phyloP scores from a whole-genome alignment of 1,140 invertebrate species.

The Sesamia nonagrioides region DNA sequence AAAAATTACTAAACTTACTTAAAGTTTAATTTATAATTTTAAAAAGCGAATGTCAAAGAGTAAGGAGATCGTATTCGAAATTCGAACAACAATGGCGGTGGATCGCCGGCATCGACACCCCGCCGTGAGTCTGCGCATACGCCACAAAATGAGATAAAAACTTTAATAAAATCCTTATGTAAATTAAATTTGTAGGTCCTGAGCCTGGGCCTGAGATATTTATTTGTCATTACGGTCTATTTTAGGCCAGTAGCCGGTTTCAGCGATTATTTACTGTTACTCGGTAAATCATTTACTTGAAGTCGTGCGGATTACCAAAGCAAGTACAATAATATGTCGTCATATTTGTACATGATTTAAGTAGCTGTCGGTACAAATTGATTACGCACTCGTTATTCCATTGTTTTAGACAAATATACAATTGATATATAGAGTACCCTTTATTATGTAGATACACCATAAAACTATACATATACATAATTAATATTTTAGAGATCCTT shows the following conservation, averaged over 20 bases:
- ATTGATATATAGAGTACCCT: too few species aligned
- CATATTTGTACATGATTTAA: too few species aligned
- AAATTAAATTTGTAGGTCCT: conserved; percentile 83
- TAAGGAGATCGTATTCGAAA: conserved; percentile 72
- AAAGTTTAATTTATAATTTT: conserved; percentile 79
- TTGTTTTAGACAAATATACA: too few species aligned
- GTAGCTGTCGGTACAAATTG: too few species aligned
- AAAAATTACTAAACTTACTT: conserved; percentile 73
- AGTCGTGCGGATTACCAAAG: too few species aligned
- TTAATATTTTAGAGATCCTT: too few species aligned
- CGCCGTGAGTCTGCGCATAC: conserved; percentile 71
- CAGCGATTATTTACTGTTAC: background rate
- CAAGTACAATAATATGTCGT: too few species aligned
- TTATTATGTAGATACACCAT: too few species aligned
- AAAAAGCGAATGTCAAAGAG: conserved; percentile 75
- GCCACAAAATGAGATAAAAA: conserved; percentile 75
- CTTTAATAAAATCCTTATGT: conserved; percentile 81
- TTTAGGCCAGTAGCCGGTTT: conserved; percentile 26
- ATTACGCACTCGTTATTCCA: too few species aligned
- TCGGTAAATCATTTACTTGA: background rate
- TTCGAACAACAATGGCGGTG: conserved; percentile 67
- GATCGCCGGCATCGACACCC: conserved; percentile 67
- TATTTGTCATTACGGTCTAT: conserved; percentile 32
- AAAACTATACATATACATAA: too few species aligned
- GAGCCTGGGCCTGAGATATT: conserved; percentile 55